These are phyloP conservation scores for Hybos culiciformis DNA, from an alignment of 2,888 invertebrate species.

Conservation along the genomic window DNA sequence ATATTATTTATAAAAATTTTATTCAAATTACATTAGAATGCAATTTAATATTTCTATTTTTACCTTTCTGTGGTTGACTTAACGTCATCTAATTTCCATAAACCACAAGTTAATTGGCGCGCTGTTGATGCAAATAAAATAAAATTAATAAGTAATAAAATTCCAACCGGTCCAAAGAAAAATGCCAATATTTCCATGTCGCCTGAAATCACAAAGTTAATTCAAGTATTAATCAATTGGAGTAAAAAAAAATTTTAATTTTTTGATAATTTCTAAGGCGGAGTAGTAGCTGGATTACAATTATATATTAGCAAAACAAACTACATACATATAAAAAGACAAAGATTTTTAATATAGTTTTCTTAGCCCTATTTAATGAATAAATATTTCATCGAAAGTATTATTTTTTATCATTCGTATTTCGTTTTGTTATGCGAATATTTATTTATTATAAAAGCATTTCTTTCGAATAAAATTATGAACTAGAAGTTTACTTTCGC, in stretches of 20 bases:
- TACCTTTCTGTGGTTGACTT: slow-evolving; percentile 70
- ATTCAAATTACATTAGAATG: no score
- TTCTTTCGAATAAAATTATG: no score
- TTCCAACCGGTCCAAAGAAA: slow-evolving; percentile 74
- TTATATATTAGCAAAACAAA: neutral
- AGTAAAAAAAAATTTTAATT: neutral
- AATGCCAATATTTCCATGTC: slow-evolving; percentile 69
- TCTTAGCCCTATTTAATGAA: no score
- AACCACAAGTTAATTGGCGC: slow-evolving; percentile 70
- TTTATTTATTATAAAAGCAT: no score
- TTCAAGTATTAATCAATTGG: neutral
- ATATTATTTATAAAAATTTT: no score
- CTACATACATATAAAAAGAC: no score
- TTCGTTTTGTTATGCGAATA: no score
- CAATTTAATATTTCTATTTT: no score
- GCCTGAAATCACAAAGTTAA: slow-evolving; percentile 38
- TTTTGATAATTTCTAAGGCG: no score
- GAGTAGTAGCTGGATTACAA: neutral
- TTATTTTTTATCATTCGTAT: neutral
- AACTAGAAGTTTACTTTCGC: no score
- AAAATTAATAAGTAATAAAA: slow-evolving; percentile 62
- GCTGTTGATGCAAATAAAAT: slow-evolving; percentile 68
- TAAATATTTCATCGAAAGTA: neutral
- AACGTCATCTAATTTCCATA: slow-evolving; percentile 78
- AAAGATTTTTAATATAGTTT: no score